Evolutionary conservation across 2,888 invertebrate species (phyloP).

Genomic region (Vandiemenella viatica): DNA sequence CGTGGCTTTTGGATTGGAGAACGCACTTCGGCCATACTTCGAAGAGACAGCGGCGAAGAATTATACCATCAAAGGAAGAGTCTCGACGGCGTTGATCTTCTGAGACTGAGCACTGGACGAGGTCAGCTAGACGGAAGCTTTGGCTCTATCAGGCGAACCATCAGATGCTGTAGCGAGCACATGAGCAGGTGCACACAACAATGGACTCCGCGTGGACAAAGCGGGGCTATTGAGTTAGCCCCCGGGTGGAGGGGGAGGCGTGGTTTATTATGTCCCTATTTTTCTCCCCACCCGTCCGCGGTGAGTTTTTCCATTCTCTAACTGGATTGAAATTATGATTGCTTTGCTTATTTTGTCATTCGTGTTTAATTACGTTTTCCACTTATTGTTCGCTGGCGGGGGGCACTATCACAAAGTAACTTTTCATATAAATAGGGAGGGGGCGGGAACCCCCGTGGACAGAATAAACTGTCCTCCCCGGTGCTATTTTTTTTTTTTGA

Average conservation of each 20-base stretch:
- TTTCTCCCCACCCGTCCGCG: not conserved
- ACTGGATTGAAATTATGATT: slow-evolving; percentile 3
- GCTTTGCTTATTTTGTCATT: slow-evolving; percentile 4
- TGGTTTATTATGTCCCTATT: not conserved
- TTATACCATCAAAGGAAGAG: too few species aligned
- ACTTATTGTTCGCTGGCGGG: slow-evolving; percentile 1
- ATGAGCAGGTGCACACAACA: too few species aligned
- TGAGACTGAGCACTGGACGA: too few species aligned
- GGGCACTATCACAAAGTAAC: slow-evolving; percentile 1
- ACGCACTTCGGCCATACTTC: too few species aligned
- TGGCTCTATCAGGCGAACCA: too few species aligned
- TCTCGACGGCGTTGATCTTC: too few species aligned
- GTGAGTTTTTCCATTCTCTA: not conserved
- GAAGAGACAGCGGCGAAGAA: too few species aligned
- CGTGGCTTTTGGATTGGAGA: too few species aligned
- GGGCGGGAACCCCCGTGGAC: not conserved
- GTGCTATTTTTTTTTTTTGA: not conserved
- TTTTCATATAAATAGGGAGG: slow-evolving; percentile 1
- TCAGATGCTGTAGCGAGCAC: too few species aligned
- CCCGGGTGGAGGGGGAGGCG: not conserved
- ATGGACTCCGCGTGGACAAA: too few species aligned
- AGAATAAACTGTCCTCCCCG: too few species aligned
- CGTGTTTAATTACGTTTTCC: slow-evolving; percentile 4
- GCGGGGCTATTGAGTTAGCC: not conserved
- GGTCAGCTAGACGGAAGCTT: too few species aligned